A percentile compares a stretch with the other conserved stretches of the same genome.
These are phyloP conservation scores for Lathronympha strigana DNA, from an alignment of 2,888 invertebrate genomes.

Conservation along the genomic window DNA sequence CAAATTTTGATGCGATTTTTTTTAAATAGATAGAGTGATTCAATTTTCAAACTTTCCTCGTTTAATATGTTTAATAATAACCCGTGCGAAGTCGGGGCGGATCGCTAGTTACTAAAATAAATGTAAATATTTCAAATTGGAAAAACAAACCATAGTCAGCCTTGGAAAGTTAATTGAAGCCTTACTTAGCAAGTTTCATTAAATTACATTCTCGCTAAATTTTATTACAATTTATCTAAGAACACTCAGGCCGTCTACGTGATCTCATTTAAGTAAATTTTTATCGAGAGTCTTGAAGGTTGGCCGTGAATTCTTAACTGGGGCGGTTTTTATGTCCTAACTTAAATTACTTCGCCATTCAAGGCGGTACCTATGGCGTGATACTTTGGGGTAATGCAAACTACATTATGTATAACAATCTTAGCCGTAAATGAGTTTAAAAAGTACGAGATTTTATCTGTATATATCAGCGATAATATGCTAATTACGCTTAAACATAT, in stretches of 20 bases:
- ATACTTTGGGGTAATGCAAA: slow-evolving; percentile 20
- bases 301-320: slow-evolving; percentile 66
- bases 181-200: slow-evolving; percentile 33
- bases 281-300: slow-evolving; percentile 57
- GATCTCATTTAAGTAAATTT: slow-evolving; percentile 69
- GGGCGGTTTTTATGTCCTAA: slow-evolving; percentile 71
- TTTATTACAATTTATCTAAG: slow-evolving; percentile 42
- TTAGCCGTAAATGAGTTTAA: neutral
- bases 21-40: too few species aligned
- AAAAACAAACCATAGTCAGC: neutral
- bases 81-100: too few species aligned
- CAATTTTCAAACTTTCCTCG: too few species aligned
- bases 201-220: slow-evolving; percentile 35
- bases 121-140: neutral
- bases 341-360: slow-evolving; percentile 71
- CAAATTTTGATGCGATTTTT: too few species aligned
- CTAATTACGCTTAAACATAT: too few species aligned
- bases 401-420: slow-evolving; percentile 31
- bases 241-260: slow-evolving; percentile 49
- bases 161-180: slow-evolving; percentile 20
- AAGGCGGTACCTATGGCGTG: neutral
- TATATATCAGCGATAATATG: too few species aligned
- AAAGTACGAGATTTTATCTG: too few species aligned
- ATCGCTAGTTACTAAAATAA: too few species aligned
- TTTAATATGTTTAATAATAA: too few species aligned